phyloP scores from a whole-genome alignment of 2,797 vertebrate genomes.

The Oceanodroma leucorhoa region DNA sequence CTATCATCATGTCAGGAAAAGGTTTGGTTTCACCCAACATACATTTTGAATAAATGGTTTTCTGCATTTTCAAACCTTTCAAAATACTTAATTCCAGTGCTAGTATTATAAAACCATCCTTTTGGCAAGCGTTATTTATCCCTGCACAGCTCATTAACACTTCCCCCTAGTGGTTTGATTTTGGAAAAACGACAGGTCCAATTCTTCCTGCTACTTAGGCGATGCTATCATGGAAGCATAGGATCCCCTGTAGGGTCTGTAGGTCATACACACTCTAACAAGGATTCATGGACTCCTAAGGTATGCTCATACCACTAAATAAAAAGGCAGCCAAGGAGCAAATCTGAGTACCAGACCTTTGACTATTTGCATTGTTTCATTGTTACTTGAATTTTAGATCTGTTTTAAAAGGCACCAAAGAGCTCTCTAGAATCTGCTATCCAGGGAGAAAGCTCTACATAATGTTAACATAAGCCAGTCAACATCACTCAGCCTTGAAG shows the following conservation, averaged over 20 bases:
- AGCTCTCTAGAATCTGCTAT: background rate
- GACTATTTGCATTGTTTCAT: background rate
- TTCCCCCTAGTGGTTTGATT: background rate
- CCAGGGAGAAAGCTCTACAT: background rate
- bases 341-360: background rate
- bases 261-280: background rate
- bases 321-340: background rate
- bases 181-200: background rate
- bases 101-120: background rate
- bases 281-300: background rate
- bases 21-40: background rate
- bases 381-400: background rate
- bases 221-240: background rate
- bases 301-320: background rate
- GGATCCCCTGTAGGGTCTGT: background rate
- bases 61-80: background rate
- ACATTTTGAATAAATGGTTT: background rate
- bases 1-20: background rate
- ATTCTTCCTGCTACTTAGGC: background rate
- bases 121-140: background rate
- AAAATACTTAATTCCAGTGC: background rate
- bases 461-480: background rate
- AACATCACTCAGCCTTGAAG: background rate
- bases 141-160: background rate
- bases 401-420: background rate